These are phyloP conservation scores for Macroglossus sobrinus DNA, from an alignment of 2,113 vertebrate genomes.

Conservation along the genomic window DNA sequence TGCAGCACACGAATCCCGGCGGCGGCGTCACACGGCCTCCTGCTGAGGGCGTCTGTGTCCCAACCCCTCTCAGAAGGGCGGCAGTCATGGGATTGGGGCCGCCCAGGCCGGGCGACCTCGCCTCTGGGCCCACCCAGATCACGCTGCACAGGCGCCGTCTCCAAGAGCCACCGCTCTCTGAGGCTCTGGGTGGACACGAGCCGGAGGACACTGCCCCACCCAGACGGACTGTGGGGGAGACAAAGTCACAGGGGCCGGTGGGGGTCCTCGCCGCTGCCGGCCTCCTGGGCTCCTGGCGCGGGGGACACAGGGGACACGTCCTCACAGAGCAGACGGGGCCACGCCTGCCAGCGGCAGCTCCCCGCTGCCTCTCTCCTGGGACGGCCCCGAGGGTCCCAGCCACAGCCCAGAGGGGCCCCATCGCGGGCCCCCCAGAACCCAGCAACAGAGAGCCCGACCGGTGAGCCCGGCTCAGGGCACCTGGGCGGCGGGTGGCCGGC, in stretches of 20 bases:
- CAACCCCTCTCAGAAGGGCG: background rate
- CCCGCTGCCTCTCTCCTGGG: accelerated
- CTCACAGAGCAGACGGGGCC: accelerated
- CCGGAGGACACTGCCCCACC: background rate
- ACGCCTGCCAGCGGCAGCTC: accelerated
- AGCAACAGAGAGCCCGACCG: no score
- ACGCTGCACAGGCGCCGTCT: background rate
- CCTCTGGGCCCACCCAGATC: accelerated
- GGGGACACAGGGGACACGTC: background rate
- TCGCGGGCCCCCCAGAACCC: background rate
- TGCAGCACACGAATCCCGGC: accelerated
- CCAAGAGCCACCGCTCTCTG: background rate
- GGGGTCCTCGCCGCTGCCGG: accelerated
- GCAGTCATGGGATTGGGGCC: accelerated
- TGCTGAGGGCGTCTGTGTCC: background rate
- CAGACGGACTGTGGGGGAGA: no score
- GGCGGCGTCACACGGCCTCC: accelerated
- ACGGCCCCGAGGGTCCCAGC: background rate
- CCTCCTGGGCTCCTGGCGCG: accelerated
- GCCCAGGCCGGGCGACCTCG: accelerated
- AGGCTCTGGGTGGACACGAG: background rate
- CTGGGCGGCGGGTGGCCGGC: accelerated
- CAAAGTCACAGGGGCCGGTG: accelerated
- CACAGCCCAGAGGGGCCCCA: background rate
- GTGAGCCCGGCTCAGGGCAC: background rate